Conservation (phyloP, 1,140 invertebrate genomes). For the Mya arenaria region DNA sequence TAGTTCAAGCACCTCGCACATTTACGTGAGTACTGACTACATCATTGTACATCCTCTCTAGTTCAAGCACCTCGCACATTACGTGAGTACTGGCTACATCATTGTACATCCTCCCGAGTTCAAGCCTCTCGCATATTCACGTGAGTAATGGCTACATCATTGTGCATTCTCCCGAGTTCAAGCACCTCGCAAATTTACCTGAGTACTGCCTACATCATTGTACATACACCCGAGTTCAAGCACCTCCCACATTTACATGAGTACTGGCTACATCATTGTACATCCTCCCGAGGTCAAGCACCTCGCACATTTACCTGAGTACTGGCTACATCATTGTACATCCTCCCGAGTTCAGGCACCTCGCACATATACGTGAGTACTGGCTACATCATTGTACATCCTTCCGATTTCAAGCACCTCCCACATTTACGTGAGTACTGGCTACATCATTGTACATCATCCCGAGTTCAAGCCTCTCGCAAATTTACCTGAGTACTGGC, state of each 20-base stretch:
- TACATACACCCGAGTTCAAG: not conserved
- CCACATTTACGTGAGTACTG: not conserved
- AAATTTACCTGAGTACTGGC: not conserved
- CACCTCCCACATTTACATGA: not conserved
- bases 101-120: conserved; percentile 37
- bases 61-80: not conserved
- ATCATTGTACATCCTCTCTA: not conserved
- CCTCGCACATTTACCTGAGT: not conserved
- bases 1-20: not conserved
- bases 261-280: not conserved
- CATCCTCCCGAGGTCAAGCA: not conserved
- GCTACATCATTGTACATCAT: not conserved
- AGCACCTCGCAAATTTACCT: not conserved
- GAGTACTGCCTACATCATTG: not conserved
- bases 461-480: not conserved
- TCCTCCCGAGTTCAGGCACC: conserved; percentile 36
- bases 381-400: not conserved
- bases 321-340: conserved; percentile 29
- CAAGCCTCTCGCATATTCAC: conserved; percentile 4
- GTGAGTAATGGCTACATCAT: not conserved
- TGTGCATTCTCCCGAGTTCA: not conserved
- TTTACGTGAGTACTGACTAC: not conserved
- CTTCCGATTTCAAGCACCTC: not conserved
- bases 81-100: too few relatives aligned
- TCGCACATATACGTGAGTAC: conserved; percentile 8